These are phyloP conservation scores for Lasioglossum pauxillum DNA, from an alignment of 2,888 invertebrate genomes.

Conservation along the genomic window DNA sequence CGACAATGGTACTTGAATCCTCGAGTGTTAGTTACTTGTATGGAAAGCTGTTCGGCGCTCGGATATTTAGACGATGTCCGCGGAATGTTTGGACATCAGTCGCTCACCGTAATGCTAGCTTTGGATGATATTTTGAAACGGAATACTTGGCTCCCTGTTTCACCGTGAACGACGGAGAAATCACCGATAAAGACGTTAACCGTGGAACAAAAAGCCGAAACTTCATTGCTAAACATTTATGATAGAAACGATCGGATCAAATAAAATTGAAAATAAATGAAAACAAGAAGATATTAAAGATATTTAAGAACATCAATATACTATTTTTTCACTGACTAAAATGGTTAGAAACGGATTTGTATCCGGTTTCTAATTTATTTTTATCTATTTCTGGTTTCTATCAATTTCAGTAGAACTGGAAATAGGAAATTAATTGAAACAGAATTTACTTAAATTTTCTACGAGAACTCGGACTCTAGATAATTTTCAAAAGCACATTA, in stretches of 20 bases:
- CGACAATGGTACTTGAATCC: constrained; percentile 8
- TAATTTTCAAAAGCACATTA: not conserved
- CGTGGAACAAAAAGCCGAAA: not conserved
- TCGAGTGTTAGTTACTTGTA: constrained; percentile 28
- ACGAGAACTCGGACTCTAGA: not conserved
- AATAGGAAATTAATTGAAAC: not conserved
- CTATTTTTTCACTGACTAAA: not conserved
- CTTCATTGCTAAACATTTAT: not conserved
- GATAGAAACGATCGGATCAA: not conserved
- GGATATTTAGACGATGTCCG: constrained; percentile 8
- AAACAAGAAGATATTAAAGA: not conserved
- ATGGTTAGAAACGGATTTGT: no score
- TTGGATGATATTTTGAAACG: constrained; percentile 19
- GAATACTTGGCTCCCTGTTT: constrained; percentile 4
- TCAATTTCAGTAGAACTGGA: not conserved
- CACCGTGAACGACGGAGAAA: not conserved
- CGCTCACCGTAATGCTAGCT: constrained; percentile 11
- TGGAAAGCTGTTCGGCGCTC: constrained; percentile 18
- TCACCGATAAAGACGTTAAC: not conserved
- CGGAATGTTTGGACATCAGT: constrained; percentile 24
- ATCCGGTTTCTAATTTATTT: not conserved
- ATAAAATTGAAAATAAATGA: not conserved
- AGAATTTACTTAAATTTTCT: not conserved
- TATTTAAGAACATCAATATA: not conserved
- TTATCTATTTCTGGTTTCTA: not conserved